These are phyloP conservation scores for Istiophorus platypterus DNA, from an alignment of 2,113 vertebrate species.

Conservation along the genomic window DNA sequence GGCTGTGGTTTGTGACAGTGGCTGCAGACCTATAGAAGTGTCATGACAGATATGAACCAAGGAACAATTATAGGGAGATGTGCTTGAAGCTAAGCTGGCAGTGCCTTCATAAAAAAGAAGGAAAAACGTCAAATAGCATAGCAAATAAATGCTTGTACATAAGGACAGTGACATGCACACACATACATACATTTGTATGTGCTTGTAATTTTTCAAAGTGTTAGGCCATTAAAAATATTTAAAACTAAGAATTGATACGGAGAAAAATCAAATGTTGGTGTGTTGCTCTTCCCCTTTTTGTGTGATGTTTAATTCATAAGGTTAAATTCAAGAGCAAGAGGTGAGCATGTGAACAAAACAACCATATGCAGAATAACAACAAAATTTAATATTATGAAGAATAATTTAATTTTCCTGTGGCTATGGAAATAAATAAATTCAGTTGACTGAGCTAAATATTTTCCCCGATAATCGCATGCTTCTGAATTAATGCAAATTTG, in stretches of 20 bases:
- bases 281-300: neutral
- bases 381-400: constrained; percentile 55
- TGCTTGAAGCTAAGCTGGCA: constrained; percentile 55
- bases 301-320: constrained; percentile 56
- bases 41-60: constrained; percentile 67
- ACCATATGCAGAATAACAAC: constrained; percentile 45
- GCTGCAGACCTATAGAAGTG: constrained; percentile 69
- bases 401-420: constrained; percentile 59
- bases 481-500: constrained; percentile 60
- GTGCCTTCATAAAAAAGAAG: constrained; percentile 34
- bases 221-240: constrained; percentile 1
- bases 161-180: neutral
- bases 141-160: neutral
- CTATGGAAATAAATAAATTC: constrained; percentile 45
- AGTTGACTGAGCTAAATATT: constrained; percentile 45
- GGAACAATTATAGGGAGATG: constrained; percentile 70
- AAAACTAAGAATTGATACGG: constrained; percentile 21
- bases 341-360: constrained; percentile 53
- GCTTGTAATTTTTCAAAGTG: constrained; percentile 3
- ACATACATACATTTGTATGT: neutral
- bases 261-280: constrained; percentile 31
- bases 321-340: constrained; percentile 55
- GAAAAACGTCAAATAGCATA: constrained; percentile 17
- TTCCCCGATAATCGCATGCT: constrained; percentile 47
- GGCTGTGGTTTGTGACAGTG: constrained; percentile 71